Evolutionary conservation across 2,797 vertebrate species (phyloP).

Genomic region (Melanogrammus aeglefinus): DNA sequence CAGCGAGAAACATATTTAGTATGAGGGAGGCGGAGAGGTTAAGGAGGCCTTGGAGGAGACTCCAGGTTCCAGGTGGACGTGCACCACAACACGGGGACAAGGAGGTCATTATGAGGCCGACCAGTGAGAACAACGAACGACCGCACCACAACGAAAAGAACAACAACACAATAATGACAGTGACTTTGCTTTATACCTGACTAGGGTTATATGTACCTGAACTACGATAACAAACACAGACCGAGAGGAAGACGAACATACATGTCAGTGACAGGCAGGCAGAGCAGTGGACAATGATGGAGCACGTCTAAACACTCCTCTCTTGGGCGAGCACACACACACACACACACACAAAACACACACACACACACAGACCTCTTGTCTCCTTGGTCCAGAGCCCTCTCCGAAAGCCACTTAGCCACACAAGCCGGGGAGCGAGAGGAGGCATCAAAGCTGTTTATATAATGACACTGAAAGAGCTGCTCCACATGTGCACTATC

Average conservation of each 20-base stretch:
- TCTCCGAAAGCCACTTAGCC: constrained; percentile 73
- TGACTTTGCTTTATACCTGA: too few relatives aligned
- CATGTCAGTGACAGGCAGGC: neutral
- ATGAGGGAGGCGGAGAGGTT: too few relatives aligned
- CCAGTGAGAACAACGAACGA: too few relatives aligned
- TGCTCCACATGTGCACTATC: constrained; percentile 57
- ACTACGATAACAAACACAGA: neutral
- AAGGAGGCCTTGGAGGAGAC: too few relatives aligned
- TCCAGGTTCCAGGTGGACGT: too few relatives aligned
- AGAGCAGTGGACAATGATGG: constrained; percentile 18
- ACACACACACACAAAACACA: neutral
- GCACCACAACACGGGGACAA: too few relatives aligned
- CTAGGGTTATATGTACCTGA: neutral
- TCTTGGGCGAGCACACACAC: constrained; percentile 2
- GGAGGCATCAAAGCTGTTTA: constrained; percentile 74
- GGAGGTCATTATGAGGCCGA: too few relatives aligned
- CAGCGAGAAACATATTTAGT: too few relatives aligned
- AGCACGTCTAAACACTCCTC: neutral
- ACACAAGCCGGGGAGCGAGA: constrained; percentile 57
- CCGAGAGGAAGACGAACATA: constrained; percentile 3
- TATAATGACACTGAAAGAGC: constrained; percentile 72
- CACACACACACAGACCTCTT: constrained; percentile 39
- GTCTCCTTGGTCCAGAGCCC: constrained; percentile 59
- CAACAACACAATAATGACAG: too few relatives aligned
- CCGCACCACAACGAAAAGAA: too few relatives aligned